Evolutionary conservation across 2,113 vertebrate species (phyloP).

Genomic region (Aspidoscelis tigris): DNA sequence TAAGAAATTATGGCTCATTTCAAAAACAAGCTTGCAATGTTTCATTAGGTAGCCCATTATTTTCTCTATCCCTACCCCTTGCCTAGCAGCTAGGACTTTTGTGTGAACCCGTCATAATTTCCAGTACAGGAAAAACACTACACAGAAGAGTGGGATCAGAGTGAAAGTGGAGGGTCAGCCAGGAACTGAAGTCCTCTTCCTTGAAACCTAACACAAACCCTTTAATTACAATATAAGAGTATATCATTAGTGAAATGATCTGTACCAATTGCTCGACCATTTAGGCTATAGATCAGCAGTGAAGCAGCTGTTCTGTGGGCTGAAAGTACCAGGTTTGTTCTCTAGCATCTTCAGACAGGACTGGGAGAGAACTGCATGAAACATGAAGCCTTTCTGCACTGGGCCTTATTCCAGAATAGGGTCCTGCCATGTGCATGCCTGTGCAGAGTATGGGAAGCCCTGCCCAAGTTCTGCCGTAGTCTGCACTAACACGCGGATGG

Average conservation of each 20-base stretch:
- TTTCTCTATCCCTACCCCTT: neutral
- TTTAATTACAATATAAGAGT: neutral
- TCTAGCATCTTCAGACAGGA: too few relatives aligned
- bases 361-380: too few relatives aligned
- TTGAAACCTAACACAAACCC: neutral
- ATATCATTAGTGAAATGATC: neutral
- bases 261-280: neutral
- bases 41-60: neutral
- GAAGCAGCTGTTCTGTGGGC: too few relatives aligned
- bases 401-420: too few relatives aligned
- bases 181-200: neutral
- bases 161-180: neutral
- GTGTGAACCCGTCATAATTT: neutral
- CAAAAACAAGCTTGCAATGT: neutral
- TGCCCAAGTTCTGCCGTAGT: too few relatives aligned
- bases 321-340: too few relatives aligned
- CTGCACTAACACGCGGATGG: too few relatives aligned
- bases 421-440: too few relatives aligned
- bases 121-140: neutral
- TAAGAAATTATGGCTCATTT: neutral
- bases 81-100: neutral
- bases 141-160: fast-evolving
- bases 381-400: too few relatives aligned
- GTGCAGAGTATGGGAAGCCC: too few relatives aligned
- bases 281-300: neutral